Evolutionary conservation across 1,140 invertebrate genomes (phyloP), one percentile per base, ranked within the genome.

Genomic region (Physella acuta): DNA sequence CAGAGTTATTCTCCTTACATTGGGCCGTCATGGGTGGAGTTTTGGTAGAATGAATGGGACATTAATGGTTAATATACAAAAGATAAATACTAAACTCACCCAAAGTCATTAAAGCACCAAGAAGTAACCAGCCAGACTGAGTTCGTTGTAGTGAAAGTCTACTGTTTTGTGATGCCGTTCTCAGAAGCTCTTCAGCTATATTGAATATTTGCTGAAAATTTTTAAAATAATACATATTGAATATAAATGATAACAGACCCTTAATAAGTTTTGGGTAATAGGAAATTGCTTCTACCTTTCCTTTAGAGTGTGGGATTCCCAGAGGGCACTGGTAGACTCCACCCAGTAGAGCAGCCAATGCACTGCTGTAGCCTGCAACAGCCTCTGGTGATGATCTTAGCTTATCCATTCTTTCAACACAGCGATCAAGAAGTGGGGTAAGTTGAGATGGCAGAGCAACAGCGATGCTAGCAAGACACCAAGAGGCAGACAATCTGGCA

Each of bases 141-240:
- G 95, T 98, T 83, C 95, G 89, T 81, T 95, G 94, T 55, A 97
- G 88, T 16, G 96, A 97, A 65, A 99, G 87, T 70, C 95, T 89
- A 84, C 94, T 95, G 85, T 96, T 98, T 86, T 98, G 96, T 79
- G 92, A 94, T n/a, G 97, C 97, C 75, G 94, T 97, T 78, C 96
- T 88, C 28, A 99, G 86, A 61, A 99, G 84, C 82, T 99, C 97
- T 87, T 99, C 97, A 30, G 95, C 97, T 44, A 95, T 93, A 81
- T 94, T 95, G 82, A 99, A 99, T 55, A 98, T 94, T 75, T 92
- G 88, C 89, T 90, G 76, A n/a, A n/a, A n/a, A n/a, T n/a, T n/a
- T n/a, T n/a, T n/a, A n/a, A n/a, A n/a, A n/a, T n/a, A n/a, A n/a
- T n/a, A n/a, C n/a, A n/a, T n/a, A n/a, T n/a, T n/a, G n/a, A n/a